Base-by-base conservation (phyloP, 2,888 invertebrate species). In the Julus scandinavius region DNA sequence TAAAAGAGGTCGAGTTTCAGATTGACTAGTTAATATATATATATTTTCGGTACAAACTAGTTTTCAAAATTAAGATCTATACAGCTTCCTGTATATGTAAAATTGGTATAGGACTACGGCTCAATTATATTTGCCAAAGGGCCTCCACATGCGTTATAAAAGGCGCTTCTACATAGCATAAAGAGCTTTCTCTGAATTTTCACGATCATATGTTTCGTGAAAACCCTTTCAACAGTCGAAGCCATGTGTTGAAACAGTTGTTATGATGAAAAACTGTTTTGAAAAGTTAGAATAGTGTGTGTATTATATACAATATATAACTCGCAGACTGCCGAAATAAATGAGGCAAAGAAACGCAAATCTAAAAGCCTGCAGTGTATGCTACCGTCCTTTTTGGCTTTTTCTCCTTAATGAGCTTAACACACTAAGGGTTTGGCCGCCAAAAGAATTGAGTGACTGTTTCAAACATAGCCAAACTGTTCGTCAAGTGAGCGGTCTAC, bases 401-500 rank as follows among this genome's bases (percentile, higher is more conserved):
- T 72, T 72, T 72, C 72, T 72, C 20, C 72, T 72, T 72, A 72
- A 72, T 72, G 72, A 72, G 72, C 72, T 72, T 72, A 72, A 29
- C 72, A 72, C 72, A 72, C 72, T 72, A 72, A 72, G 72, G 72
- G 72, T 72, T 72, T 72, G 72, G 72, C 72, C 72, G 72, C 72
- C 72, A 72, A 72, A 72, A 72, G 72, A 72, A 72, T 72, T 72
- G 72, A 72, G 72, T 72, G 72, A 72, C 72, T 72, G 72, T 72
- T 72, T 72, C 72, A 20, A 72, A 72, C 72, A 72, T 72, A 20
- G 7, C 72, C 72, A 72, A 72, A 85, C 85, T 85, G 49, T 85
- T 85, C 85, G 85, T 85, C 85, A 85, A 85, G 85, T 49, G 85
- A 85, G 49, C 85, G 49, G 85, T 85, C 85, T 85, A 49, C 49